A percentile compares a stretch with the other conserved stretches of the same genome.
Conservation (phyloP, 2,797 vertebrate genomes). For the Rhinophrynus dorsalis region DNA sequence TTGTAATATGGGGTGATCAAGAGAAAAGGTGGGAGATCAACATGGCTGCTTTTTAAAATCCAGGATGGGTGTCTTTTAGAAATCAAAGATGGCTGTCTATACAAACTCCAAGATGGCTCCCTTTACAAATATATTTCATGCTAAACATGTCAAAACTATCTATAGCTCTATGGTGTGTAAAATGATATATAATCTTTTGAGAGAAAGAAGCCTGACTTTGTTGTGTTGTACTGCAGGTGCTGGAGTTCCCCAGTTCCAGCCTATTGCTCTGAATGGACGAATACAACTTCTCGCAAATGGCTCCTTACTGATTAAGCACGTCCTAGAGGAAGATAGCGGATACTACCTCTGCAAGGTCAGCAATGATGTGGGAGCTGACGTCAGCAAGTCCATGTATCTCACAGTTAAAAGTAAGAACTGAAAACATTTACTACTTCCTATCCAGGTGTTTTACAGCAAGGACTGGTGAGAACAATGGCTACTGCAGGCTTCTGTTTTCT, state of each 20-base stretch:
- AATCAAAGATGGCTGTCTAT: too few relatives aligned
- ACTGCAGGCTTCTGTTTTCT: not conserved
- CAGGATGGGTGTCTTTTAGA: too few relatives aligned
- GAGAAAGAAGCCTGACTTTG: not conserved
- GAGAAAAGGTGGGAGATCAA: too few relatives aligned
- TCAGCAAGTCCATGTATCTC: conserved; percentile 99
- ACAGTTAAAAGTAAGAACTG: conserved; percentile 96
- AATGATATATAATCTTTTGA: too few relatives aligned
- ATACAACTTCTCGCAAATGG: conserved; percentile 93
- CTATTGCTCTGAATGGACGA: conserved; percentile 88
- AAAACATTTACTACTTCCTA: conserved; percentile 56
- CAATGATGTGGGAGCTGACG: conserved; percentile 98
- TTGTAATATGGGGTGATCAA: too few relatives aligned
- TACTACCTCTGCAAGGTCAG: conserved; percentile 99
- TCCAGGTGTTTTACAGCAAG: not conserved
- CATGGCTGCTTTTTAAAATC: too few relatives aligned
- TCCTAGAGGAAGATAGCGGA: conserved; percentile 95
- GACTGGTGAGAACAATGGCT: not conserved
- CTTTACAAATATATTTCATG: too few relatives aligned
- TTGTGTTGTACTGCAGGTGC: conserved; percentile 73
- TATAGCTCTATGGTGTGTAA: too few relatives aligned
- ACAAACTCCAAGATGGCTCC: too few relatives aligned
- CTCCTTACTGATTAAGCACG: conserved; percentile 94
- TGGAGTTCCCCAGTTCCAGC: conserved; percentile 95
- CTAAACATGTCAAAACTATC: too few relatives aligned